Conservation (phyloP, 2,888 invertebrate species). For the Lepidonotus clava region DNA sequence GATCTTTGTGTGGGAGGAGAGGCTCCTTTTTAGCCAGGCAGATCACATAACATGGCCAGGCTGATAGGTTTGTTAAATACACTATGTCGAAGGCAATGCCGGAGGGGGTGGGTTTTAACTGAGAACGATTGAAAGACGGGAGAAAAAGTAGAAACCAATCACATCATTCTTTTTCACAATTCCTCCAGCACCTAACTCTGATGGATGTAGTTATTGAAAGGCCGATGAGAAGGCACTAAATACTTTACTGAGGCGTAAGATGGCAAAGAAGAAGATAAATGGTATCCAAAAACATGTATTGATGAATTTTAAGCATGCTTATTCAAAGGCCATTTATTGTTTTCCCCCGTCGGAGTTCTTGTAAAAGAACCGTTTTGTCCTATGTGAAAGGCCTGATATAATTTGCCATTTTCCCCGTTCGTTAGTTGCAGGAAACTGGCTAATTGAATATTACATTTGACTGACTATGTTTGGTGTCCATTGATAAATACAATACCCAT, state of each 20-base stretch:
- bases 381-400: background rate
- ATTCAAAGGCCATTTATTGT: slow-evolving; percentile 14
- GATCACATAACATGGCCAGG: background rate
- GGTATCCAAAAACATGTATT: background rate
- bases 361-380: background rate
- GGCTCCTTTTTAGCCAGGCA: background rate
- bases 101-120: no score
- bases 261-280: background rate
- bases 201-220: background rate
- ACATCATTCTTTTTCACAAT: no score
- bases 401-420: background rate
- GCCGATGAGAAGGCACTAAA: background rate
- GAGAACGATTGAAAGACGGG: no score
- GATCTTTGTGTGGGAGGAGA: background rate
- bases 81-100: no score
- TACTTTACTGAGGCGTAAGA: background rate
- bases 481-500: no score
- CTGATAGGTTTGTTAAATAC: no score
- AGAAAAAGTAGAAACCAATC: no score
- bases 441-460: slow-evolving; percentile 23
- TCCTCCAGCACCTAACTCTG: no score
- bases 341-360: background rate
- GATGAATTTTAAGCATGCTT: background rate
- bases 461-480: no score
- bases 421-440: background rate